Base-by-base conservation (phyloP, 2,888 invertebrate genomes). In the Andrena trimmerana region DNA sequence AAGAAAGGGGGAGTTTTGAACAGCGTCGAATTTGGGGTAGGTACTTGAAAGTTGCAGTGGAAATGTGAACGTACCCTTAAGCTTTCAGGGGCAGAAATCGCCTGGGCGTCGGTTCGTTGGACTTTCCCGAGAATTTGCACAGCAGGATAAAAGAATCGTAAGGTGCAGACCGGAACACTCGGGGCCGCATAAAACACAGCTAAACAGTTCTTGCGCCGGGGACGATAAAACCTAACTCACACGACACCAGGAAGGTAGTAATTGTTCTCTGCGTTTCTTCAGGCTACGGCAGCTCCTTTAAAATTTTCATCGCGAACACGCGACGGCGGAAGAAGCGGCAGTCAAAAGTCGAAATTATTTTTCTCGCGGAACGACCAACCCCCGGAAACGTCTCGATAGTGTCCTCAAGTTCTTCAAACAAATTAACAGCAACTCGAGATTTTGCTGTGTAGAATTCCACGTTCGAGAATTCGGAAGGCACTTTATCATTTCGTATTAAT, bases 191-290 rank as follows among this genome's bases (percentile, higher is more conserved):
- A 80, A 84, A 79, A 84, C 73, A 50, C 60, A 20, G 50, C 76
- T 66, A 77, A 72, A 81, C 63, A 74, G 69, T 73, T 77, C 73
- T 83, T 42, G 74, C 72, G 76, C 27, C 50, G 20, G 31, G 20
- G 52, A 78, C 83, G 84, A 79, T 83, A 76, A 72, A 79, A 71
- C 59, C 72, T 82, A 69, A 66, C 74, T 79, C 73, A 60, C 62
- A 79, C 72, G 71, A 73, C 73, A 70, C 80, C 66, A 52, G 73
- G 54, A 70, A 77, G 80, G 59, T 63, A 57, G 73, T 76, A 83
- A 84, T 84, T 73, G 73, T 80, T 66, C 69, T 20, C 33, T 31
- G 70, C 84, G 59, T 66, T 71, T 74, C 76, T 70, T 79, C 69
- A 52, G 68, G 70, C 29, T 52, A 57, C 16, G 27, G 48, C 36